phyloP scores from a whole-genome alignment of 2,888 invertebrate genomes.

The Perizoma affinitatum region DNA sequence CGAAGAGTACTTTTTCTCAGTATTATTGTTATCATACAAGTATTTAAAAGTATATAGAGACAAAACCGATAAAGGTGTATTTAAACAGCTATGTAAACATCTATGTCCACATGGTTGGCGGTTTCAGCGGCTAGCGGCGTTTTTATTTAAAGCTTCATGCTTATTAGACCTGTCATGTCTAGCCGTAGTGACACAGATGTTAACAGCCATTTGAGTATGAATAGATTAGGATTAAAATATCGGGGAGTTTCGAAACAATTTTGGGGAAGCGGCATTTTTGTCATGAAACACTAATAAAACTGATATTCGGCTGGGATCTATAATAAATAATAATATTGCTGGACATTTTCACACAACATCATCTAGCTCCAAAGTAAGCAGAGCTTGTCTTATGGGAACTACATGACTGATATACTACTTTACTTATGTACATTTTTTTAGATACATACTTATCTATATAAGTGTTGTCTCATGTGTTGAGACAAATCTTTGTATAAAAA shows the following conservation, averaged over 20 bases:
- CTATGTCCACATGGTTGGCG: slow-evolving; percentile 21
- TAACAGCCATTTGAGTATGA: slow-evolving; percentile 36
- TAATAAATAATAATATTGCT: too few relatives aligned
- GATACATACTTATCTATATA: too few relatives aligned
- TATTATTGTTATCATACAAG: slow-evolving; percentile 2
- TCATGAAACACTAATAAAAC: neutral
- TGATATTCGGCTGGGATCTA: too few relatives aligned
- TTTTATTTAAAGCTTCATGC: slow-evolving; percentile 50
- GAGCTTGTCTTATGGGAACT: too few relatives aligned
- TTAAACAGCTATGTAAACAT: slow-evolving; percentile 26
- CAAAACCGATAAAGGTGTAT: slow-evolving; percentile 14
- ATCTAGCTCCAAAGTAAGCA: too few relatives aligned
- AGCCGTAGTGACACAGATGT: slow-evolving; percentile 39
- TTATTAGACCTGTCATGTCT: slow-evolving; percentile 55
- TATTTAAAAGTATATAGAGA: slow-evolving; percentile 13
- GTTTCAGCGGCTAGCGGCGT: slow-evolving; percentile 32
- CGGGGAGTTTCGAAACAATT: slow-evolving; percentile 20
- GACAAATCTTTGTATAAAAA: too few relatives aligned
- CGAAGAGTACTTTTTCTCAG: too few relatives aligned
- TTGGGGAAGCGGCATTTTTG: slow-evolving; percentile 12
- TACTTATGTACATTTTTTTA: too few relatives aligned
- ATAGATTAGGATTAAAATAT: slow-evolving; percentile 33
- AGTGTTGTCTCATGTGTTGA: too few relatives aligned
- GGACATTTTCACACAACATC: too few relatives aligned
- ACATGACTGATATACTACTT: too few relatives aligned